Evolutionary conservation across 2,113 vertebrate species (phyloP), one percentile per base, ranked within the genome.

Genomic region (Puntigrus tetrazona): DNA sequence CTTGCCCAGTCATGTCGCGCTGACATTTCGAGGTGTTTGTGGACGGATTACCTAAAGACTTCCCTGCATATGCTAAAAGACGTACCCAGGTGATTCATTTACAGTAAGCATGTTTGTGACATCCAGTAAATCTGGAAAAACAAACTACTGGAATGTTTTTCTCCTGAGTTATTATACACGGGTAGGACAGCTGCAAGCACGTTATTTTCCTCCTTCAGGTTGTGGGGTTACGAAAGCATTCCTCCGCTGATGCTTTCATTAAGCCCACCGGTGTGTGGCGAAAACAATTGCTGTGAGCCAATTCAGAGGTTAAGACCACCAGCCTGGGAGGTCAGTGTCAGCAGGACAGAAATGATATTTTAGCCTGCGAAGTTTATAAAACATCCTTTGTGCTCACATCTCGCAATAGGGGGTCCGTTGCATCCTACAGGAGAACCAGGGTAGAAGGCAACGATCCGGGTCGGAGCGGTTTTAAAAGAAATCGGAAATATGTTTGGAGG

Each of bases 341-440:
- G 36, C 74, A 70, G 63, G 59, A 57, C 47, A 70, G 25, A 9
- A 27, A 7, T 78, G 83, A 84, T 78, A 69, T 84, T 77, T 84
- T 27, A 20, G 76, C 45, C 65, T 47, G 34, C 45, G 0, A 57
- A 38, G 14, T 72, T 52, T 55, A 52, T 73, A 31, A 70, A 78
- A 43, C 8, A 2, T 43, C 63, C 31, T 84, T 55, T 84, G 63
- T 78, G 69, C 61, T 45, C 22, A 36, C n/a, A 16, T 34, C 5
- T 65, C 29, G 47, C 41, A 9, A 34, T 43, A 27, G 34, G 76
- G 31, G 13, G 14, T 43, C n/a, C 41, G 36, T 63, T 43, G 36
- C 36, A 43, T 61, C 55, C n/a, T 61, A 14, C 34, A 29, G 36
- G 77, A 78, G 25, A 27, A 18, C 55, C 29, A 16, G 36, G 16